These are phyloP conservation scores for Apodemia duryi DNA, from an alignment of 2,888 invertebrate species.

Conservation along the genomic window DNA sequence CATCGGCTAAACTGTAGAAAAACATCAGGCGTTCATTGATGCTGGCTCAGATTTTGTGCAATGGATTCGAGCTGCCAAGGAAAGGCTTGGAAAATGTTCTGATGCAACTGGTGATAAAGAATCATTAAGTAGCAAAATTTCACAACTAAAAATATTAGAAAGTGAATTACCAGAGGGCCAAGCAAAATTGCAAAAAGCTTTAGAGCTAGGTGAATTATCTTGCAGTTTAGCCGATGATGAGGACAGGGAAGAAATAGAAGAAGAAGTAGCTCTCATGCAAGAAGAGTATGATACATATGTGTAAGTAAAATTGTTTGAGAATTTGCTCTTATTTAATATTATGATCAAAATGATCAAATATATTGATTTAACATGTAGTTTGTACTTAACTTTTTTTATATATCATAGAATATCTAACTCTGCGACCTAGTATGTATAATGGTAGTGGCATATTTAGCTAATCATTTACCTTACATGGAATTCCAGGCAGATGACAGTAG, in stretches of 20 bases:
- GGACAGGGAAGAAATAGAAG: slow-evolving; percentile 94
- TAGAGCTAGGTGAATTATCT: slow-evolving; percentile 92
- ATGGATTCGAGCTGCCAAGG: slow-evolving; percentile 95
- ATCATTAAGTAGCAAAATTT: slow-evolving; percentile 90
- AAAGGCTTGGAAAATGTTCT: slow-evolving; percentile 93
- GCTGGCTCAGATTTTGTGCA: slow-evolving; percentile 94
- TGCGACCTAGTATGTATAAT: no score
- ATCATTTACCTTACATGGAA: no score
- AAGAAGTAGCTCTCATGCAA: slow-evolving; percentile 93
- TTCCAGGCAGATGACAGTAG: no score
- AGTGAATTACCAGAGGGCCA: slow-evolving; percentile 92
- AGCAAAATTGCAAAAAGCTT: slow-evolving; percentile 88
- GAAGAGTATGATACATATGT: slow-evolving; percentile 93
- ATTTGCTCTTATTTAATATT: background rate
- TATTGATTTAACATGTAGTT: background rate
- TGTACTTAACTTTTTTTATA: background rate
- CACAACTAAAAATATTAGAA: slow-evolving; percentile 90
- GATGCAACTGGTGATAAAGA: slow-evolving; percentile 96
- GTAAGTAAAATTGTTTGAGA: slow-evolving; percentile 62
- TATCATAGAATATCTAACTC: no score
- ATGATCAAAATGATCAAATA: background rate
- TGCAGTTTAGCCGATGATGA: slow-evolving; percentile 90
- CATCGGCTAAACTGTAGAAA: slow-evolving; percentile 93
- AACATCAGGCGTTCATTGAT: slow-evolving; percentile 95
- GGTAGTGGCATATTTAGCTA: no score